Evolutionary conservation across 2,113 vertebrate species (phyloP), one percentile per base, ranked within the genome.

Genomic region (Hyla sarda): DNA sequence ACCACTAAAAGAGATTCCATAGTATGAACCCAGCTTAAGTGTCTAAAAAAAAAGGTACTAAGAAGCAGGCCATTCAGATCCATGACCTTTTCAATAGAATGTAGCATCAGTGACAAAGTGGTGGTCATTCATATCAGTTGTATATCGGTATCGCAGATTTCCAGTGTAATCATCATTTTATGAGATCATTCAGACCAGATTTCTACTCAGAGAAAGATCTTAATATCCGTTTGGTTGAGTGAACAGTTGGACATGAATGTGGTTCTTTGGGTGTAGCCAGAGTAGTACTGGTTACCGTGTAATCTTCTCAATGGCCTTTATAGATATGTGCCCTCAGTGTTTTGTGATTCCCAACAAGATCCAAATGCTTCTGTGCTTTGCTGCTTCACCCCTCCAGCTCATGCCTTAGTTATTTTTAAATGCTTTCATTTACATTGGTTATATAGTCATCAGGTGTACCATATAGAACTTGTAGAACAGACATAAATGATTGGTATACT

Each of bases 331-430:
- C 37, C 23, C 21, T 47, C 5, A 23, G 82, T 47, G 23, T 67
- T n/a, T 32, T 71, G 41, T 72, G 41, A 54, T 54, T 1, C 34
- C 17, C 25, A 62, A n/a, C 6, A 32, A 47, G 25, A 5, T 54
- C 47, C 1, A 62, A 14, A 48, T 34, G 72, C 41, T 69, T 28
- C 37, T 58, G 17, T 86, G 84, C 75, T 86, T 86, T 54, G 84
- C 84, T 60, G 84, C 76, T 86, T 81, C 34, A 58, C 71, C 65
- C 74, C 74, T 48, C 9, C 12, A 45, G 82, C 69, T 60, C 65
- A 17, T 2, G 30, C 65, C 6, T 21, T 48, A 58, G 11, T 32
- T 25, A 16, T 13, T 45, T n/a, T 41, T 12, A 17, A 37, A 34
- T 34, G 30, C 30, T 19, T 2, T 3, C 9, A 37, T 37, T 71